Conservation (phyloP, 2,888 invertebrate species). For the Drosophila mulleri region DNA sequence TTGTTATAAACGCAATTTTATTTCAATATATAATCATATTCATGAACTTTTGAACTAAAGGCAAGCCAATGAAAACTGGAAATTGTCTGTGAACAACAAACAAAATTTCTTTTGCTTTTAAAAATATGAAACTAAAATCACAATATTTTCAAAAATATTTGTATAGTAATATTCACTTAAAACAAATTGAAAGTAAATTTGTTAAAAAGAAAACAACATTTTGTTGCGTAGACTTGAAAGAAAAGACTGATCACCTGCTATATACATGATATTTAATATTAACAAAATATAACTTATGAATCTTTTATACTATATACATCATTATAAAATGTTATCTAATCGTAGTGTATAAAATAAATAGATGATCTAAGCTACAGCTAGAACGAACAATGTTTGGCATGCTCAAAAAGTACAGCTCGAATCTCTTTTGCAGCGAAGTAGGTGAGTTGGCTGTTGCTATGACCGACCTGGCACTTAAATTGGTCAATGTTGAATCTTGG, state of each 20-base stretch:
- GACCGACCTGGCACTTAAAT: conserved; percentile 47
- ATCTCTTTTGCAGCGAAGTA: conserved; percentile 11
- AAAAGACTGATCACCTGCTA: conserved; percentile 4
- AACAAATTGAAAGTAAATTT: background rate
- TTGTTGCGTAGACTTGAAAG: background rate
- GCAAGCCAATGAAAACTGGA: background rate
- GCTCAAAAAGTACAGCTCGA: background rate
- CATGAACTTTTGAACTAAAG: background rate
- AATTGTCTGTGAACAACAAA: background rate
- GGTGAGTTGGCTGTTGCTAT: conserved; percentile 22
- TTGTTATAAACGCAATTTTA: background rate
- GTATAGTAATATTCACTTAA: background rate
- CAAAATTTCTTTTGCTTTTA: background rate
- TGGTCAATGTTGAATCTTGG: conserved; percentile 76
- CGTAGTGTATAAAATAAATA: conserved; percentile 41
- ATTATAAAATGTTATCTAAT: conserved; percentile 18
- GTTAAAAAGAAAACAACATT: no score
- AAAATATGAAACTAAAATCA: background rate
- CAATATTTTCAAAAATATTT: background rate
- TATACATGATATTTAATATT: conserved; percentile 5
- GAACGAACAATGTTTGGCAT: background rate
- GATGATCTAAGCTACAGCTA: conserved; percentile 24
- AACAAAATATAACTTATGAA: background rate
- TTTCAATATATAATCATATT: no score
- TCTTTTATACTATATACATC: conserved; percentile 5